A percentile compares a stretch with the other conserved stretches of the same genome.
Conservation (phyloP, 2,797 vertebrate genomes). For the Sebastiscus albofasciatus region DNA sequence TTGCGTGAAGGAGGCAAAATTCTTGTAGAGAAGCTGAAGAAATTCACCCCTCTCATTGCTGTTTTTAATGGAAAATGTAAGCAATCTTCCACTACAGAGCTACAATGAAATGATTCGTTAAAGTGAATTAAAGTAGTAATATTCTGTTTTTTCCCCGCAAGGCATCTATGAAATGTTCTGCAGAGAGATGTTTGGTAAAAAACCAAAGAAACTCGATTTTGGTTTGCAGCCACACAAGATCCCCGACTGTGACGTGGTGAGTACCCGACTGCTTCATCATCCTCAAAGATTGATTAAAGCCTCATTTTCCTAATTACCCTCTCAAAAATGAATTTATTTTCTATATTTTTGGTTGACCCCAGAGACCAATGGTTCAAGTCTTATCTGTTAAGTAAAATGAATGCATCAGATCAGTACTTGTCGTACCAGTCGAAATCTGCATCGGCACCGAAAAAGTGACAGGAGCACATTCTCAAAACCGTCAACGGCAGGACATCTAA, state of each 20-base stretch:
- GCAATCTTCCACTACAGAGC: slow-evolving; percentile 1
- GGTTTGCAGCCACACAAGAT: slow-evolving; percentile 96
- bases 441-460: not conserved
- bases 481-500: not conserved
- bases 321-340: not conserved
- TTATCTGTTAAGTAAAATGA: not conserved
- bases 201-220: slow-evolving; percentile 94
- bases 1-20: slow-evolving; percentile 97
- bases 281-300: not conserved
- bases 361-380: not conserved
- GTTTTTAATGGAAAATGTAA: slow-evolving; percentile 96
- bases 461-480: not conserved
- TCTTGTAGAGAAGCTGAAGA: slow-evolving; percentile 95
- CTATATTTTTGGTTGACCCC: not conserved
- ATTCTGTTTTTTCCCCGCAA: slow-evolving; percentile 38
- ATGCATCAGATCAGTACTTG: not conserved
- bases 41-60: slow-evolving; percentile 96
- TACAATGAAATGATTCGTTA: not conserved
- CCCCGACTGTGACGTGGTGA: slow-evolving; percentile 96
- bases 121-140: not conserved
- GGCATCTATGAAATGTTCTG: slow-evolving; percentile 99
- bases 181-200: slow-evolving; percentile 97
- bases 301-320: not conserved
- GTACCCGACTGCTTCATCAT: slow-evolving; percentile 22
- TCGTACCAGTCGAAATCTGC: not conserved